Percentiles rank a stretch among this genome's conserved stretches.
Conservation (phyloP, 2,797 vertebrate species). For the Onychomys leucogaster region DNA sequence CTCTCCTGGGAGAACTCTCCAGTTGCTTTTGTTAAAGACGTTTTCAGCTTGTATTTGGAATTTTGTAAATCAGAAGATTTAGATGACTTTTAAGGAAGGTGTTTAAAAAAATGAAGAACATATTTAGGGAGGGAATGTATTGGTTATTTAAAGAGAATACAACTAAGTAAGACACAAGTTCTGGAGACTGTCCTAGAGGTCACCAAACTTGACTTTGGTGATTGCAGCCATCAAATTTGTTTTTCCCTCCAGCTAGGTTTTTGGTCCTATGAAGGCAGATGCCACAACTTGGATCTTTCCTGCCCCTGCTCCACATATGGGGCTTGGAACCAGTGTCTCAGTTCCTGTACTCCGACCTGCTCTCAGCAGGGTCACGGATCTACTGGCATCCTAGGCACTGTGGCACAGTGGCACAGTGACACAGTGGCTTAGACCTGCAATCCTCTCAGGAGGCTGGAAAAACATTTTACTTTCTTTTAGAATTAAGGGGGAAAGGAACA, state of each 20-base stretch:
- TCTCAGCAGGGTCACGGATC: too few species aligned
- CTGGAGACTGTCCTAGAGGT: neutral
- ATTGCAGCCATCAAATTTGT: neutral
- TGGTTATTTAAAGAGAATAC: neutral
- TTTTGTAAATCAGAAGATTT: neutral
- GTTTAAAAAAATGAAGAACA: neutral
- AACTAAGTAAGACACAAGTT: neutral
- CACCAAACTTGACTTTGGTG: neutral
- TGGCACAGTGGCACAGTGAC: too few species aligned
- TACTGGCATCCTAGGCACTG: rapidly evolving
- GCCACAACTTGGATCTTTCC: neutral
- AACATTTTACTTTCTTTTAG: neutral
- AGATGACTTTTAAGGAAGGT: neutral
- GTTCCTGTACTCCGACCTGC: neutral
- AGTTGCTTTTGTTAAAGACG: neutral
- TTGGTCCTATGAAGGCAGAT: neutral
- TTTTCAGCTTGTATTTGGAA: neutral
- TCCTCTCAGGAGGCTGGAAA: neutral
- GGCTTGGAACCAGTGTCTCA: neutral
- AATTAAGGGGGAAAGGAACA: neutral
- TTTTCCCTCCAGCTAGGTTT: neutral
- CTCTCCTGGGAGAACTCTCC: neutral
- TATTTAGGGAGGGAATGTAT: neutral
- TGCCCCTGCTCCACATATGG: neutral
- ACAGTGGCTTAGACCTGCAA: neutral